Base-by-base conservation (phyloP, 2,113 vertebrate species). In the Campylorhamphus procurvoides region DNA sequence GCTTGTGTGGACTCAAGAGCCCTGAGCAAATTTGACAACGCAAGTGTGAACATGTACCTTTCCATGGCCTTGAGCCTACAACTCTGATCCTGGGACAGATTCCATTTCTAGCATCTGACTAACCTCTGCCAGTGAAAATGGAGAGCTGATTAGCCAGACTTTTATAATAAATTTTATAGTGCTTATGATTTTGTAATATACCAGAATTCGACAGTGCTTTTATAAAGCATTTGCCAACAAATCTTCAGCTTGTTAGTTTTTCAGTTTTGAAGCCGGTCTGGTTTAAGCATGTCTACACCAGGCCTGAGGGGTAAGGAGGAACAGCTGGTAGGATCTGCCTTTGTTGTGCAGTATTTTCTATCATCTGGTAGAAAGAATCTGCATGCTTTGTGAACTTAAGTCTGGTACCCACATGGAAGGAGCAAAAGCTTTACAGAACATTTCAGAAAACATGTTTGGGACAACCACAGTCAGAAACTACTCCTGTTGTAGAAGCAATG, bases 301-400 rank as follows among this genome's bases (percentile, higher is more conserved):
- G 67, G n/a, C 67, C 73, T 7, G 2, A 37, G 3, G 82, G 28
- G 27, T 58, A n/a, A 87, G 47, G 42, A 90, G 24, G 29, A 96
- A 86, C 90, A 92, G 66, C 82, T 92, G 85, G 67, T 86, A 66
- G 37, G 67, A 86, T 49, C 27, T 90, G 84, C 53, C 58, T 91
- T 72, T 50, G 49, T 72, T 55, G 42, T 63, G 78, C 66, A 72
- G 4, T 37, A 37, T 60, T 90, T 84, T 76, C 74, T 93, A 6
- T 52, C 49, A 47, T 87, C 71, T 76, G 87, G 74, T 31, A 82
- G 37, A 85, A 93, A 69, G n/a, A 89, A 66, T 9, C 44, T 17
- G 67, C 12, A 3, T 53, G 37, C 19, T 64, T 62, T 73, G 31
- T 63, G 52, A 79, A 73, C 17, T 31, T 58, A 73, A 73, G 63